phyloP scores from a whole-genome alignment of 2,113 vertebrate species.

The Anhinga anhinga region DNA sequence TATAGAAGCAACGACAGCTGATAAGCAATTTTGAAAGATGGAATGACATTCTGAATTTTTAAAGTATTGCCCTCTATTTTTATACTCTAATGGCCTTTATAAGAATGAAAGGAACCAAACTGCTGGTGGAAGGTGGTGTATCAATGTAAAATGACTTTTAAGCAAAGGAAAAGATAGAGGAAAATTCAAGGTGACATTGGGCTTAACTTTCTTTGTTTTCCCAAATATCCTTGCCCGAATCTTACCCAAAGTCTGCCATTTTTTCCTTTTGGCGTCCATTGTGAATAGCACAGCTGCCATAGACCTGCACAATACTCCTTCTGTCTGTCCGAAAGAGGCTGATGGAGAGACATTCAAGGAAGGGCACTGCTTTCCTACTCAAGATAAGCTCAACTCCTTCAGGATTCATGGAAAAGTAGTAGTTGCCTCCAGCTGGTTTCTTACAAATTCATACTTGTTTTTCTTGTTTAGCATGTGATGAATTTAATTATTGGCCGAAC shows the following conservation, averaged over 20 bases:
- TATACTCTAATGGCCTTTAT: background rate
- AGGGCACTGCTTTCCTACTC: background rate
- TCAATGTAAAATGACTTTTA: background rate
- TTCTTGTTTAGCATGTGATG: background rate
- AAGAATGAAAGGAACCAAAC: background rate
- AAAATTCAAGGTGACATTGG: background rate
- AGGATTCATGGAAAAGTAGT: background rate
- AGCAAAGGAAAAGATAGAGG: background rate
- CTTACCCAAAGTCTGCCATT: background rate
- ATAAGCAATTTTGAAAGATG: background rate
- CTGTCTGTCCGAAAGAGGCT: background rate
- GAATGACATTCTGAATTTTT: background rate
- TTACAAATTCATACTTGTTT: background rate
- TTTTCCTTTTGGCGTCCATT: accelerated
- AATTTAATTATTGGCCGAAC: background rate
- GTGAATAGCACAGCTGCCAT: background rate
- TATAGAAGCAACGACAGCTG: background rate
- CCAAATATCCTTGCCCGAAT: background rate
- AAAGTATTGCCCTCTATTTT: background rate
- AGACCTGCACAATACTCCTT: background rate
- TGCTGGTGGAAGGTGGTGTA: background rate
- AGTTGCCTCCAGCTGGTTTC: background rate
- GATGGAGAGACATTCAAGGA: background rate
- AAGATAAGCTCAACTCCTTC: background rate
- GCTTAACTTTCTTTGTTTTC: background rate